phyloP scores from a whole-genome alignment of 2,113 vertebrate species.

The Ceyx melanurus region DNA sequence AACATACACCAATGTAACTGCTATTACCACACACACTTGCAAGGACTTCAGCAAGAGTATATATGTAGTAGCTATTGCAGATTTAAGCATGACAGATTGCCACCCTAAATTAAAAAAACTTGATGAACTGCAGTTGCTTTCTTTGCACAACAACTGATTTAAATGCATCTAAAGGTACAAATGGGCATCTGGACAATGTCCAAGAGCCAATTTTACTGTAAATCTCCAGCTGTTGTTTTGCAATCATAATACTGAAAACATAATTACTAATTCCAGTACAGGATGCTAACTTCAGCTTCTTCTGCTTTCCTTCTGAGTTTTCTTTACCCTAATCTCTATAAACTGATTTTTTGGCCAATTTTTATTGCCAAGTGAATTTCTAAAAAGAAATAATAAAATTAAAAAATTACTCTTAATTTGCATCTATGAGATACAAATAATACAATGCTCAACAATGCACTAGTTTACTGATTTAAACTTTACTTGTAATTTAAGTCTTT shows the following conservation, averaged over 20 bases:
- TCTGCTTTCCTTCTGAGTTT: background rate
- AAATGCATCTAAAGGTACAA: constrained; percentile 3
- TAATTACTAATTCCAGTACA: constrained; percentile 2
- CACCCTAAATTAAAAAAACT: background rate
- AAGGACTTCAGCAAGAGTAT: background rate
- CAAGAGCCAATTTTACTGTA: background rate
- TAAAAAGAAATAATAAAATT: background rate
- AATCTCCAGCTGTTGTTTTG: background rate
- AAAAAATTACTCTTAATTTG: background rate
- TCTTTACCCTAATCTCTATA: background rate
- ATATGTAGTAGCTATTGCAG: background rate
- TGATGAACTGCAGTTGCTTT: background rate
- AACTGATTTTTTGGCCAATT: background rate
- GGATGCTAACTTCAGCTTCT: background rate
- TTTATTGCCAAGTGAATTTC: background rate
- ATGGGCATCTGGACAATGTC: background rate
- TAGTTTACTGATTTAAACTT: background rate
- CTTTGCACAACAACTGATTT: background rate
- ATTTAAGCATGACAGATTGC: background rate
- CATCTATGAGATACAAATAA: background rate
- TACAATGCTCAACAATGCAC: background rate
- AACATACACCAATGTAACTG: background rate
- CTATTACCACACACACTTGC: background rate
- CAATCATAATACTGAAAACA: background rate
- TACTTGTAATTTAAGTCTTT: background rate